Percentiles rank a stretch among this genome's conserved stretches.
Conservation (phyloP, 2,888 invertebrate species). For the Mayetiola destructor region DNA sequence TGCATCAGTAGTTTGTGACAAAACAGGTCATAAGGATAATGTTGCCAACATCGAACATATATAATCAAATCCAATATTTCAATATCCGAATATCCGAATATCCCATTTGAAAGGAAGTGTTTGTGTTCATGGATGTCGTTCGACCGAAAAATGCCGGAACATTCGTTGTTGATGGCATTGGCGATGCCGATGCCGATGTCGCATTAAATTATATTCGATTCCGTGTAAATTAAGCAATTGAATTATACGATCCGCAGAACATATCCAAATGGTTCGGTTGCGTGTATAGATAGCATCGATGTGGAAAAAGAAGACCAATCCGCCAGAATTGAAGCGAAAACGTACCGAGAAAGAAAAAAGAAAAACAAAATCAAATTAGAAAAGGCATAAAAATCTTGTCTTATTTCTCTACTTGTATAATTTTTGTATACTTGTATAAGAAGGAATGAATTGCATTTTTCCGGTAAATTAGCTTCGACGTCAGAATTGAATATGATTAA, state of each 20-base stretch:
- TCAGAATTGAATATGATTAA: too few relatives aligned
- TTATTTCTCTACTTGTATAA: neutral
- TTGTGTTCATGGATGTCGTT: neutral
- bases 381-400: too few relatives aligned
- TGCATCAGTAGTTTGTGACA: too few relatives aligned
- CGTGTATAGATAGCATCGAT: too few relatives aligned
- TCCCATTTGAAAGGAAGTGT: neutral
- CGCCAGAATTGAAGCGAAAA: too few relatives aligned
- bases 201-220: conserved; percentile 7
- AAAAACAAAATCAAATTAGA: neutral
- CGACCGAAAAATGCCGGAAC: neutral
- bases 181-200: conserved; percentile 5
- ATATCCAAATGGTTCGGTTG: neutral
- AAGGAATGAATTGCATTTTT: neutral
- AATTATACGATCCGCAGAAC: conserved; percentile 5
- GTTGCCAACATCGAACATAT: too few relatives aligned
- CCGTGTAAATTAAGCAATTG: conserved; percentile 7
- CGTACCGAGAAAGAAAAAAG: neutral
- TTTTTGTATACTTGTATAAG: neutral
- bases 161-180: neutral
- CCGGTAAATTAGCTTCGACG: neutral
- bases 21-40: too few relatives aligned
- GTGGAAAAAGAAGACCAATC: too few relatives aligned
- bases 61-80: too few relatives aligned
- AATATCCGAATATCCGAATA: too few relatives aligned